These are phyloP conservation scores for Leptinotarsa haldemani DNA, from an alignment of 2,888 invertebrate genomes.

Conservation along the genomic window DNA sequence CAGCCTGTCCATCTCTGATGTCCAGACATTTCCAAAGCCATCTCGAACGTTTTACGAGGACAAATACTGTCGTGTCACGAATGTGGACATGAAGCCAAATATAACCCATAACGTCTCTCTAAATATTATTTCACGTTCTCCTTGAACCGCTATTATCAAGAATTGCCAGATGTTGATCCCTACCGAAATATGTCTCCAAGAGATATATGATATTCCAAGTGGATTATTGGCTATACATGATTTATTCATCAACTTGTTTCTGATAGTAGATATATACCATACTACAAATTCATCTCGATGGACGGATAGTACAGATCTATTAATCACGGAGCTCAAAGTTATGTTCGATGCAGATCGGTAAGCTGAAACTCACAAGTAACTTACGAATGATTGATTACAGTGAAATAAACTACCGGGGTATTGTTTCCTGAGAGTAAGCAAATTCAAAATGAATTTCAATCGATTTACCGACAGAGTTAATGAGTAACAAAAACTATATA, in stretches of 20 bases:
- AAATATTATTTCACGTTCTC: neutral
- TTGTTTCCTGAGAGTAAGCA: neutral
- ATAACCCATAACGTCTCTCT: no score
- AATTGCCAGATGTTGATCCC: conserved; percentile 7
- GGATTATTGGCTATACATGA: conserved; percentile 21
- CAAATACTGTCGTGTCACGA: no score
- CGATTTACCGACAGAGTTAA: no score
- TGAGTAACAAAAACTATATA: no score
- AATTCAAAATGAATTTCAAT: no score
- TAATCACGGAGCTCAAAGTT: conserved; percentile 25
- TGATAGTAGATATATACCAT: conserved; percentile 9
- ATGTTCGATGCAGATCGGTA: conserved; percentile 26
- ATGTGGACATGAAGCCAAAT: no score
- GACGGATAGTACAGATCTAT: conserved; percentile 28
- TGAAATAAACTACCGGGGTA: conserved; percentile 16
- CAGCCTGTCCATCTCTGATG: no score
- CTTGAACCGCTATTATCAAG: neutral
- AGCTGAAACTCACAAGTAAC: conserved; percentile 23
- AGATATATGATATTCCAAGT: conserved; percentile 8
- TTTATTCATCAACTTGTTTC: conserved; percentile 24
- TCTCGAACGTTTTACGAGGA: no score
- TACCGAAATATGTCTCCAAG: neutral
- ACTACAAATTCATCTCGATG: conserved; percentile 24
- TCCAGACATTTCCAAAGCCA: no score
- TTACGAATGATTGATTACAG: conserved; percentile 25